A percentile compares a stretch with the other conserved stretches of the same genome.
Conservation (phyloP, 1,140 invertebrate genomes). For the Dreissena polymorpha region DNA sequence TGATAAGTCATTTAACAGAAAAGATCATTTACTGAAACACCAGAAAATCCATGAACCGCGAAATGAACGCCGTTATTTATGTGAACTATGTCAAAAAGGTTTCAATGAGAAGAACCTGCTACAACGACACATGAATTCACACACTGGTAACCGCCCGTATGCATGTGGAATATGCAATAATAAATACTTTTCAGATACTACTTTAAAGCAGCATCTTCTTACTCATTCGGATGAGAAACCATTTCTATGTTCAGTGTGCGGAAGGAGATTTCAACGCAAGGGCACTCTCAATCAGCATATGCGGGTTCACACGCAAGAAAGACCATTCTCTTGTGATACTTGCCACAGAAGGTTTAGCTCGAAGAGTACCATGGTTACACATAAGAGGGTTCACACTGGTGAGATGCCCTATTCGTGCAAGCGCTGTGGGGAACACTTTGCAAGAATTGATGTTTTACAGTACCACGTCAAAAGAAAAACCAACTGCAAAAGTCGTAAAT, state of each 20-base stretch:
- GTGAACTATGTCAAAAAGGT: constrained; percentile 23
- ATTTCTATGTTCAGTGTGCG: constrained; percentile 38
- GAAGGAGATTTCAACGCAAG: constrained; percentile 34
- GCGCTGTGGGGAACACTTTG: constrained; percentile 32
- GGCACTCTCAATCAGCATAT: constrained; percentile 38
- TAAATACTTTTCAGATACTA: constrained; percentile 4
- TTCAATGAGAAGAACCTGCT: constrained; percentile 35
- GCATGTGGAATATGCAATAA: constrained; percentile 14
- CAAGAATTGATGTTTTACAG: constrained; percentile 35
- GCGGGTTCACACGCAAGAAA: constrained; percentile 40
- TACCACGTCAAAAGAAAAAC: constrained; percentile 46
- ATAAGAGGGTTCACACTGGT: constrained; percentile 34
- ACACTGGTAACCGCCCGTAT: constrained; percentile 30
- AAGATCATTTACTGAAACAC: constrained; percentile 39
- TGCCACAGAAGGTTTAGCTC: constrained; percentile 38
- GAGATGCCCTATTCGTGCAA: constrained; percentile 47
- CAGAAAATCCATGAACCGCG: constrained; percentile 12
- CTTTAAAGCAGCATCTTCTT: constrained; percentile 31
- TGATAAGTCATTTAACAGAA: constrained; percentile 2
- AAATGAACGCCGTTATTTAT: constrained; percentile 14
- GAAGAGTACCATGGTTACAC: constrained; percentile 14
- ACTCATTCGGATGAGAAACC: constrained; percentile 7
- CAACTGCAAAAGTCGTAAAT: neutral
- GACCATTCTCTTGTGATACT: constrained; percentile 40
- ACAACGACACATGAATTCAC: constrained; percentile 34